phyloP scores from a whole-genome alignment of 2,113 vertebrate species.

The Ariopsis seemanni region DNA sequence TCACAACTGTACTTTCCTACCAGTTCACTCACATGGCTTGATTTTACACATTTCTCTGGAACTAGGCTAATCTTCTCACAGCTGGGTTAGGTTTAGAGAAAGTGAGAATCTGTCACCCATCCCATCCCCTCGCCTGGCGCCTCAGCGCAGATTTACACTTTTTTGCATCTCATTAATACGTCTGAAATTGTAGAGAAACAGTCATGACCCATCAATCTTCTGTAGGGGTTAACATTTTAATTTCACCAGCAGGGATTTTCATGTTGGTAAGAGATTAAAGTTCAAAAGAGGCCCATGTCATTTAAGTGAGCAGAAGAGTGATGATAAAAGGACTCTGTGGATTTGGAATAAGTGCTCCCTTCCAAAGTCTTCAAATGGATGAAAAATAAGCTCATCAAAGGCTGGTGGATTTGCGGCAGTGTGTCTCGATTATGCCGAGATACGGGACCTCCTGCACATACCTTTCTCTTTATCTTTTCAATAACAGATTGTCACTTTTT shows the following conservation, averaged over 20 bases:
- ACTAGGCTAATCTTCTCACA: constrained; percentile 13
- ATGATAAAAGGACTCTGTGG: constrained; percentile 49
- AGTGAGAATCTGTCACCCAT: neutral
- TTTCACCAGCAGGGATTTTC: constrained; percentile 44
- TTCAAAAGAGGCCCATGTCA: constrained; percentile 52
- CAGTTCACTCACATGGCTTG: constrained; percentile 4
- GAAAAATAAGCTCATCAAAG: constrained; percentile 59
- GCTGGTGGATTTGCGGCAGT: constrained; percentile 20
- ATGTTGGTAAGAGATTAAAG: constrained; percentile 54
- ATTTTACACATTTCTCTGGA: constrained; percentile 17
- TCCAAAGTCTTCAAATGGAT: constrained; percentile 48
- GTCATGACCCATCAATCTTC: constrained; percentile 9
- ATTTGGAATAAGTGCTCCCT: constrained; percentile 52
- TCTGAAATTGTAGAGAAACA: neutral
- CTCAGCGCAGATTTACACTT: constrained; percentile 20
- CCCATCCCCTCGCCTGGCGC: neutral
- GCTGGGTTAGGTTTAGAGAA: constrained; percentile 1
- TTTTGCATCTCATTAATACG: constrained; percentile 34
- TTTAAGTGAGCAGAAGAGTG: constrained; percentile 59
- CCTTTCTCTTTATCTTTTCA: constrained; percentile 27
- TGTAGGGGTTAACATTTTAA: constrained; percentile 53
- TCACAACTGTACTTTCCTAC: neutral
- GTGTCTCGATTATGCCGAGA: constrained; percentile 45
- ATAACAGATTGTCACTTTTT: constrained; percentile 47
- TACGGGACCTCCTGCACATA: constrained; percentile 28